Evolutionary conservation across 37 sponge, comb jelly and placozoan species (phyloP), one percentile per base, ranked within the genome.

Genomic region (Ianthella basta): DNA sequence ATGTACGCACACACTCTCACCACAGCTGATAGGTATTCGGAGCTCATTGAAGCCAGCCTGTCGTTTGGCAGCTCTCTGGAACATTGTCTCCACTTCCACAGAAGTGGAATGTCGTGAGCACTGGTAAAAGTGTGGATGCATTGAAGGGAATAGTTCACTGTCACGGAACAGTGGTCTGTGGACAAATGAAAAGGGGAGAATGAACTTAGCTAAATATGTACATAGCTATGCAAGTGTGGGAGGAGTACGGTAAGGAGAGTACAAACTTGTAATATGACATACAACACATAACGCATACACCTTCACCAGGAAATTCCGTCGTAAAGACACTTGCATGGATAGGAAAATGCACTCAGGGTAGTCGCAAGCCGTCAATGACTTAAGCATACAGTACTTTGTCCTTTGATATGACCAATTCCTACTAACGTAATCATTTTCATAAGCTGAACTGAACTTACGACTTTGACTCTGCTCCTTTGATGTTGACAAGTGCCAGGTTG

Each of bases 401-500:
- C 4, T 5, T 61, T 61, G 27, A 69, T 4, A 69, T 69, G 50
- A 44, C 50, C 3, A 8, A 44, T 44, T 44, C 50, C 50, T 8
- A 10, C 50, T 10, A 44, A 10, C 8, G 8, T 8, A 44, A 8
- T 3, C 3, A 44, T 44, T 8, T 44, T 10, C 50, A 10, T 44
- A 44, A 44, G 50, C 3, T 10, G 3, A 44, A 8, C 8, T 44
- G 13, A 27, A 61, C 70, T 60, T 35, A 41, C 78, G 37, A 36
- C 40, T 75, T 89, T 12, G 95, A 94, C 60, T 97, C 97, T 4
- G 78, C 90, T 39, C 97, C 97, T 40, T 97, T 97, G 34, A 97
- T 69, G 80, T 97, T 97, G 21, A 86, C 87, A 19, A 94, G 86
- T 39, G 94, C 69, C 59, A 93, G 86, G 15, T 89, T 85, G 56